Base-by-base conservation (phyloP, 2,888 invertebrate genomes). In the Tinea trinotella region DNA sequence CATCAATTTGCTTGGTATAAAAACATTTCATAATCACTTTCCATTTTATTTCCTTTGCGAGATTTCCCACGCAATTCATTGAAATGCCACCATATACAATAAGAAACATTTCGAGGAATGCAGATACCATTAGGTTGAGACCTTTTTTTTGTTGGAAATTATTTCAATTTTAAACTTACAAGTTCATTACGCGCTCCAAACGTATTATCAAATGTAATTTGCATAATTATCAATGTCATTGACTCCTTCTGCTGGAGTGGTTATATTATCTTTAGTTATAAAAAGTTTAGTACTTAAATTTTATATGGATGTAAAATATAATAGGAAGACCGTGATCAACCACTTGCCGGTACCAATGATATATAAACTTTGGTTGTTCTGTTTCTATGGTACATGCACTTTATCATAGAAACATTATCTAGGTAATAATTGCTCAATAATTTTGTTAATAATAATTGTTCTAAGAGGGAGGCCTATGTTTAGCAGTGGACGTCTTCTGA, bases 151-250 rank as follows among this genome's bases (percentile, higher is more conserved):
- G n/a, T 6, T n/a, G 2, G 2, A 15, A 12, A 40, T 40, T 40
- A 15, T 13, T 40, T 7, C n/a, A 40, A 40, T 6, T 40, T 12
- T 2, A 12, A 7, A 3, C 35, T 22, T 22, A 22, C 22, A 22
- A 30, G 40, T 40, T 40, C 15, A 40, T 40, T 15, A 40, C 7
- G 40, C 2, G n/a, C 30, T 30, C 30, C 15, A 40, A 13, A 40
- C 40, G 40, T 40, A 40, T 40, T 40, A 40, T 40, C 40, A 40
- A 40, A 40, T 40, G 2, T 40, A 40, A 40, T 40, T 40, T 40
- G 40, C 40, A 40, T 40, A 40, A 40, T 40, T 15, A 40, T 40
- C 40, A 15, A n/a, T 15, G 40, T 40, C 40, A 40, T n/a, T 15
- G 40, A 40, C 40, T 40, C 40, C 40, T 40, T 40, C 13, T n/a